Evolutionary conservation across 2,113 vertebrate genomes (phyloP), one percentile per base, ranked within the genome.

Genomic region (Callaeas wilsoni): DNA sequence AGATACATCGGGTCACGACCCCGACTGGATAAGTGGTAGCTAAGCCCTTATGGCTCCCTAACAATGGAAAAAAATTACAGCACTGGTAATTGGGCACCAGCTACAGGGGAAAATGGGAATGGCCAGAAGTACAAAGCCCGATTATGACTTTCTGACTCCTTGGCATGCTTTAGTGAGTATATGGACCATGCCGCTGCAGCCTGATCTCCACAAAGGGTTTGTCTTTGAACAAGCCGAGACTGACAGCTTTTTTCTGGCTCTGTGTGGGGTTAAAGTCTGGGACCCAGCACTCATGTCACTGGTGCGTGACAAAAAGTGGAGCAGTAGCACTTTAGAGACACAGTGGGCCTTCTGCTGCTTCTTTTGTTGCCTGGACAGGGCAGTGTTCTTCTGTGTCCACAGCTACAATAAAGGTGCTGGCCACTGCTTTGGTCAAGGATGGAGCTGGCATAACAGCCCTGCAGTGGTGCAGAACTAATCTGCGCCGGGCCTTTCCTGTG

Each of bases 401-500:
- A 92, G 96, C 96, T 94, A 99, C 98, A 98, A 99, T 97, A 87
- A 97, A 96, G 96, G 97, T 96, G 96, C 97, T 98, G 93, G 97
- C 94, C 97, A 96, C 95, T 96, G 97, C 97, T 96, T 98, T 98
- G 98, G 98, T 98, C 97, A 97, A 97, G 96, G 96, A 98, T 97
- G 95, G 98, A 96, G 83, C 95, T 98, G 98, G 96, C 98, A 98
- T 98, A 98, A 98, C 97, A 83, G 97, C 97, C 95, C 96, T 97
- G 97, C 98, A 98, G 96, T 93, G 86, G 95, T 97, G 98, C 98
- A 98, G 98, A 99, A 98, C 98, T 98, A 98, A 98, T 98, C 98
- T 98, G 91, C 87, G 98, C 98, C 56, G 92, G 97, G 96, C 98
- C 90, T 98, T 98, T 98, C 97, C 98, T 98, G 98, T 95, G 71